These are phyloP conservation scores for Oasisia sp. DNA, from an alignment of 2,888 invertebrate species.

Conservation along the genomic window DNA sequence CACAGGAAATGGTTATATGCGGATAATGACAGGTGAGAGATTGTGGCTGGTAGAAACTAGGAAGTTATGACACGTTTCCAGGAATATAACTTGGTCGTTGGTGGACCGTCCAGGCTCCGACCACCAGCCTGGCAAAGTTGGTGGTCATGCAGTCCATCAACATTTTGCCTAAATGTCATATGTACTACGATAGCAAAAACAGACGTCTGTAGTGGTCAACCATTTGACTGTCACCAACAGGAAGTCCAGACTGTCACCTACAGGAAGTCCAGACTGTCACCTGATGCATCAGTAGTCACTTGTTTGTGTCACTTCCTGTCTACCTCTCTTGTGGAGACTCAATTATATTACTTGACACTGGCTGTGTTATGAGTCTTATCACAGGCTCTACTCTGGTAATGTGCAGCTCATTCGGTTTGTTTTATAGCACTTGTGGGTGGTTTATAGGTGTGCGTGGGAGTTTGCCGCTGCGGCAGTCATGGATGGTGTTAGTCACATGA, in stretches of 20 bases:
- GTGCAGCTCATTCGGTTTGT: neutral
- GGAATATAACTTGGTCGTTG: too few species aligned
- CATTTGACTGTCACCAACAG: neutral
- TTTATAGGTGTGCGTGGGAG: slow-evolving; percentile 4
- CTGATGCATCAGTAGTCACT: slow-evolving; percentile 18
- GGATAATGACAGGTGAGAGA: too few species aligned
- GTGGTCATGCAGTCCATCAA: too few species aligned
- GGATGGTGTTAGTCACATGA: neutral
- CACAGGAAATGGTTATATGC: too few species aligned
- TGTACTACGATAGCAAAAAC: neutral
- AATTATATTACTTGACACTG: neutral
- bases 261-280: neutral
- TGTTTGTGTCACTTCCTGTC: slow-evolving; percentile 8
- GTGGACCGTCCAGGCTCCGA: too few species aligned
- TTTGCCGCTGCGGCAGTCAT: neutral
- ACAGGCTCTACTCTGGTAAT: neutral
- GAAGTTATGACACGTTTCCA: too few species aligned
- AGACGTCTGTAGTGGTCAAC: neutral
- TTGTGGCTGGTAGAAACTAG: too few species aligned
- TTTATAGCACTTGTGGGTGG: neutral
- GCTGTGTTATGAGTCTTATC: neutral
- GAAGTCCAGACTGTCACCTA: neutral
- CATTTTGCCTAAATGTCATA: neutral
- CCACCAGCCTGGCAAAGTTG: too few species aligned
- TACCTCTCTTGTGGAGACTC: neutral